Conservation (phyloP, 2,797 vertebrate genomes). For the Danio albolineatus region DNA sequence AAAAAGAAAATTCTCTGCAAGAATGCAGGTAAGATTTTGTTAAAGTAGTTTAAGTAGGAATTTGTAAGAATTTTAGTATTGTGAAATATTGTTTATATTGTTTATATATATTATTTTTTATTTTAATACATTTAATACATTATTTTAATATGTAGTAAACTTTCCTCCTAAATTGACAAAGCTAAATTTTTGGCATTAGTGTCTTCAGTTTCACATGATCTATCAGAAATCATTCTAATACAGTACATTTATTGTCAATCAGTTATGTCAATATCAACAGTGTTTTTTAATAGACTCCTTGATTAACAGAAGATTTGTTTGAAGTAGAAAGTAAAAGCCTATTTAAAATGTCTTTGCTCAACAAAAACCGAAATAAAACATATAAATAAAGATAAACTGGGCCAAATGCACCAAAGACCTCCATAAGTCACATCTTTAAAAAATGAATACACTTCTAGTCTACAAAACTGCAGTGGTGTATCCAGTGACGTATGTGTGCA, state of each 20-base stretch:
- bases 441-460: slow-evolving; percentile 37
- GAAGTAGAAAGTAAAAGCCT: background rate
- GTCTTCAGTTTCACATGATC: background rate
- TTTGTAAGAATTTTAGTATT: too few relatives aligned
- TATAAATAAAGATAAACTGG: too few relatives aligned
- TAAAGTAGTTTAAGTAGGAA: too few relatives aligned
- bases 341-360: background rate
- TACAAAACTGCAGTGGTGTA: slow-evolving; percentile 28
- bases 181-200: too few relatives aligned
- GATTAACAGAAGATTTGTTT: background rate
- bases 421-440: background rate
- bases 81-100: too few relatives aligned
- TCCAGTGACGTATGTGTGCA: slow-evolving; percentile 56
- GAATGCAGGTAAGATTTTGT: too few relatives aligned
- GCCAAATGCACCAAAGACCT: background rate
- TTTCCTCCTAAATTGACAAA: too few relatives aligned
- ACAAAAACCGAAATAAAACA: background rate
- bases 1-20: too few relatives aligned
- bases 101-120: too few relatives aligned
- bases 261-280: background rate
- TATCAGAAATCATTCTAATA: background rate
- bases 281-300: background rate
- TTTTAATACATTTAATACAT: too few relatives aligned
- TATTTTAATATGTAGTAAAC: too few relatives aligned
- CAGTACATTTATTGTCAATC: background rate